Conservation (phyloP, 1,140 invertebrate genomes). For the Sitophilus oryzae region DNA sequence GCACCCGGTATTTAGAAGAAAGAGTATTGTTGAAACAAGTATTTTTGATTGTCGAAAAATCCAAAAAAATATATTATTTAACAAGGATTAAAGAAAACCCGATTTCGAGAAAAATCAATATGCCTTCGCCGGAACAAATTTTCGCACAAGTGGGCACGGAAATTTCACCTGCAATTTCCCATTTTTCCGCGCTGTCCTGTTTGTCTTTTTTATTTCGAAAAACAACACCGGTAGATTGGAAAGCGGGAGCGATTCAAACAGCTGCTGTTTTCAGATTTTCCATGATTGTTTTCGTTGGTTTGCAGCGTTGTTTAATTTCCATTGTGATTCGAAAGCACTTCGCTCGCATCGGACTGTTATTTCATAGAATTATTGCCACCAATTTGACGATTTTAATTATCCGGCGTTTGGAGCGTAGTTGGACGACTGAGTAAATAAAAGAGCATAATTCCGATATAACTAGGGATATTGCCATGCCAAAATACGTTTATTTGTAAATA, state of each 20-base stretch:
- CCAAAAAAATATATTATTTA: too few relatives aligned
- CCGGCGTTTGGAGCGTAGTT: too few relatives aligned
- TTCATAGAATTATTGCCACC: slow-evolving; percentile 5
- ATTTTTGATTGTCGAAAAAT: too few relatives aligned
- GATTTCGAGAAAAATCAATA: too few relatives aligned
- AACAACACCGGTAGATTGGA: slow-evolving; percentile 11
- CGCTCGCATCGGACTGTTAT: slow-evolving; percentile 1
- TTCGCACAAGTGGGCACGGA: too few relatives aligned
- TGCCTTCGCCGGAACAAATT: too few relatives aligned
- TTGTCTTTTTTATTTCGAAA: slow-evolving; percentile 1
- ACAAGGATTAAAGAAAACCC: too few relatives aligned
- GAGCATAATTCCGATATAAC: too few relatives aligned
- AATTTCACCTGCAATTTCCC: slow-evolving; percentile 6
- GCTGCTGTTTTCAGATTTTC: slow-evolving; percentile 15
- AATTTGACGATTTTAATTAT: slow-evolving; percentile 5
- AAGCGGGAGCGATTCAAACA: slow-evolving; percentile 7
- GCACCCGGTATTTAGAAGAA: too few relatives aligned
- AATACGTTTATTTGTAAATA: too few relatives aligned
- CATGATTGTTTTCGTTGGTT: slow-evolving; percentile 15
- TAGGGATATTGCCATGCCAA: too few relatives aligned
- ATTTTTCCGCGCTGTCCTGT: not conserved
- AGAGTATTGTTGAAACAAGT: too few relatives aligned
- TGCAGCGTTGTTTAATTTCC: slow-evolving; percentile 9
- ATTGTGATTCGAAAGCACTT: slow-evolving; percentile 10
- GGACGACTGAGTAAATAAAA: not conserved